phyloP scores from a whole-genome alignment of 2,888 invertebrate species.

The Eledona agricola region DNA sequence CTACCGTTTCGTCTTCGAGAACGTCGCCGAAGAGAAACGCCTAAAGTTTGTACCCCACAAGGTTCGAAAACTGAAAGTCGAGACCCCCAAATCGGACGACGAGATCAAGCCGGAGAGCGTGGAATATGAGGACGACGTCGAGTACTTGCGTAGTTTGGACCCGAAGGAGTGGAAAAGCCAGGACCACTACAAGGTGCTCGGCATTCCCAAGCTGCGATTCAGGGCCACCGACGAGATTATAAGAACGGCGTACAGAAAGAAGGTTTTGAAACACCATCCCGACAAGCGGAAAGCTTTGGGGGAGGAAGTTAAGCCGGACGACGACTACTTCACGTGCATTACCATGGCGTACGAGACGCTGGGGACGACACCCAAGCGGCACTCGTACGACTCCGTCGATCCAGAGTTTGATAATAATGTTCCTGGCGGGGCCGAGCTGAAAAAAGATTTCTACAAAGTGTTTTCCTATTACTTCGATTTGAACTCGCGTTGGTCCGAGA shows the following conservation, averaged over 20 bases:
- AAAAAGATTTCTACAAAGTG: slow-evolving; percentile 80
- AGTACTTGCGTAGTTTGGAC: slow-evolving; percentile 86
- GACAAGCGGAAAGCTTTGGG: slow-evolving; percentile 95
- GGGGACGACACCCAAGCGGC: slow-evolving; percentile 81
- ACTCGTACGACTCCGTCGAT: slow-evolving; percentile 97
- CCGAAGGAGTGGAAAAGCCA: slow-evolving; percentile 98
- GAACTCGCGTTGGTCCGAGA: slow-evolving; percentile 92
- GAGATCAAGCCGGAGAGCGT: slow-evolving; percentile 56
- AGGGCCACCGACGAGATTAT: slow-evolving; percentile 93
- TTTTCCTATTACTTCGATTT: slow-evolving; percentile 75
- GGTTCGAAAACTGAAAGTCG: slow-evolving; percentile 52
- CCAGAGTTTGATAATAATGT: slow-evolving; percentile 90
- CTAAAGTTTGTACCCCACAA: slow-evolving; percentile 57
- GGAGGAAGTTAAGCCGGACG: slow-evolving; percentile 86
- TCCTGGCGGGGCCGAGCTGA: slow-evolving; percentile 79
- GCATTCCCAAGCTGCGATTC: slow-evolving; percentile 82
- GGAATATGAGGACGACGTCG: slow-evolving; percentile 77
- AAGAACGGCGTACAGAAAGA: slow-evolving; percentile 89
- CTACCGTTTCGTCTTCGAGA: slow-evolving; percentile 57
- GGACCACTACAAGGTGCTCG: slow-evolving; percentile 96
- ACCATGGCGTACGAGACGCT: slow-evolving; percentile 95
- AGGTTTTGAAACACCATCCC: slow-evolving; percentile 95
- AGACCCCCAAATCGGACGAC: slow-evolving; percentile 52
- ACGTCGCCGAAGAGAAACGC: slow-evolving; percentile 50
- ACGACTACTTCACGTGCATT: slow-evolving; percentile 98